Evolutionary conservation across 2,113 vertebrate species (phyloP).

Genomic region (Gasterosteus aculeatus): DNA sequence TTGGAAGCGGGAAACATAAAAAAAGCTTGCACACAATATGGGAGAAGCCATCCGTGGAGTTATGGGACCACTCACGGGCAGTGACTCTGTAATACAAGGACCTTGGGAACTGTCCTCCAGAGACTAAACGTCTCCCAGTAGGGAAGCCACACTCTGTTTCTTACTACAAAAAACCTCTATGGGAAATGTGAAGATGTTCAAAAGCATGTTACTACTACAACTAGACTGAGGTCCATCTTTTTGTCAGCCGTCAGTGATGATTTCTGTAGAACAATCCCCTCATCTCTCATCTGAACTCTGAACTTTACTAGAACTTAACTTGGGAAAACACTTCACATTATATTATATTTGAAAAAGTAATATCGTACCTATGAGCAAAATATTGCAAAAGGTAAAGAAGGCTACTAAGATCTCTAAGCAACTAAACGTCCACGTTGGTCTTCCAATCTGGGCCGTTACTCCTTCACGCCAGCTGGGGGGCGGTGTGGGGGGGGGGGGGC

Average conservation of each 20-base stretch:
- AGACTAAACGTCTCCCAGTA: neutral
- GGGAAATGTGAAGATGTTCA: conserved; percentile 13
- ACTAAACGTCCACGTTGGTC: neutral
- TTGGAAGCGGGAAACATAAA: neutral
- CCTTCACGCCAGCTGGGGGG: conserved; percentile 17
- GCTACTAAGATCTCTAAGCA: neutral
- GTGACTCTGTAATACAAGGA: neutral
- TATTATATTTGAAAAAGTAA: too few species aligned
- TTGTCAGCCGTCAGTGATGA: neutral
- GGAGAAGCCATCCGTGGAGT: neutral
- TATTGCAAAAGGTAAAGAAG: neutral
- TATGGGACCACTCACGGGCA: neutral
- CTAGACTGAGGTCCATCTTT: neutral
- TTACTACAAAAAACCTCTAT: neutral
- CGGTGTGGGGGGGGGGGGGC: too few species aligned
- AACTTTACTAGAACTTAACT: neutral
- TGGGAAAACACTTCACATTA: too few species aligned
- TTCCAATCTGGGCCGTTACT: neutral
- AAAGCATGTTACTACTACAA: neutral
- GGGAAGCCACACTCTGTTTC: neutral
- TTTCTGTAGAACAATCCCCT: neutral
- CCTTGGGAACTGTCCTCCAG: neutral
- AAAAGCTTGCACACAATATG: neutral
- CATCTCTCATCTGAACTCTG: neutral
- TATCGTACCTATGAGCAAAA: neutral